phyloP scores from a whole-genome alignment of 2,888 invertebrate genomes.

The Apamea sordens region DNA sequence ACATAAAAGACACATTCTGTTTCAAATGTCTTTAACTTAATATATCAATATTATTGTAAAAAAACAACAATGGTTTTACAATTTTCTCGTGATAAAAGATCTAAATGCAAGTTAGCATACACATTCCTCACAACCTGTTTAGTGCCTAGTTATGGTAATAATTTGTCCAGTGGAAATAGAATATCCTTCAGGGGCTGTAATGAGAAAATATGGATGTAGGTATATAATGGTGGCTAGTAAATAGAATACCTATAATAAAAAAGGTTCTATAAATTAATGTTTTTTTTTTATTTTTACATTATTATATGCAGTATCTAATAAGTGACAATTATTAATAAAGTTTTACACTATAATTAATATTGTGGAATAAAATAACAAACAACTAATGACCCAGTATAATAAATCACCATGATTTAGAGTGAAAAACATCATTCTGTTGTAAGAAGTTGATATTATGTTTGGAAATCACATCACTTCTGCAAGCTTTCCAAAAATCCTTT shows the following conservation, averaged over 20 bases:
- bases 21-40: constrained; percentile 71
- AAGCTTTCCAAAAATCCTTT: constrained; percentile 81
- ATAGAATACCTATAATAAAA: constrained; percentile 2
- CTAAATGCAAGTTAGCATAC: constrained; percentile 68
- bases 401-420: background rate
- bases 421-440: background rate
- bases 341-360: background rate
- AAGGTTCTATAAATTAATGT: background rate
- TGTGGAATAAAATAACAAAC: no score
- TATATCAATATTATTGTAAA: constrained; percentile 52
- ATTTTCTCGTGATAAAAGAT: constrained; percentile 74
- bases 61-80: constrained; percentile 75
- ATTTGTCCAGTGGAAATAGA: background rate
- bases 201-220: background rate
- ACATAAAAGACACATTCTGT: constrained; percentile 72
- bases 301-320: no score
- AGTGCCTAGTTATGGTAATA: constrained; percentile 34
- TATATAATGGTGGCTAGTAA: background rate
- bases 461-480: constrained; percentile 24
- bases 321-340: no score
- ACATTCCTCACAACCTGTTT: constrained; percentile 74
- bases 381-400: no score
- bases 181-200: background rate
- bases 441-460: background rate
- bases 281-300: background rate